Base-by-base conservation (phyloP, 2,113 vertebrate species). In the Plecturocebus donacophilus region DNA sequence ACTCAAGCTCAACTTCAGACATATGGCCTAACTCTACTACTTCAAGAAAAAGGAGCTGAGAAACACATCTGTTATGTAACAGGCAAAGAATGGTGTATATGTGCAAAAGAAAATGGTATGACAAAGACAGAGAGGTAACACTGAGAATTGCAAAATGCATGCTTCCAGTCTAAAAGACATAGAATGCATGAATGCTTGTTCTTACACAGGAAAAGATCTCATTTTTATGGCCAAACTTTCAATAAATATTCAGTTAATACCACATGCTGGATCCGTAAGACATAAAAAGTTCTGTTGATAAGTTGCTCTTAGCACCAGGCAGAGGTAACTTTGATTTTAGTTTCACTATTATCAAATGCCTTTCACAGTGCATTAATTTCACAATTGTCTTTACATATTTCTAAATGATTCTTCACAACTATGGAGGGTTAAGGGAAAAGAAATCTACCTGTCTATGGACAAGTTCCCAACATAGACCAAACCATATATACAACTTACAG, bases 271-370 rank as follows among this genome's bases (percentile, higher is more conserved):
- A 10, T 32, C 42, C 49, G 0, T 42, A 68, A 40, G 66, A 42
- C 32, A 70, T 14, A 52, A 45, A 90, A 75, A 90, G 30, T 14
- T 75, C 40, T 94, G 40, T 25, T 52, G 23, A 38, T 54, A 81
- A 75, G 25, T 42, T 49, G 80, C 25, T 91, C 25, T 42, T 42
- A 38, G 42, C 0, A 0, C 49, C 23, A 76, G 58, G 68, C 45
- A 92, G 88, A 94, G 52, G 66, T 68, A 81, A 82, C 25, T 77
- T 93, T 88, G 47, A 49, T 89, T 92, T 91, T 49, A 85, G 45
- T 21, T 2, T 84, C 73, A 82, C 19, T 9, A 10, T n/a, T 83
- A 20, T 52, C 27, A 64, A 64, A 30, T 61, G 68, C 17, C 66
- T 88, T 70, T 73, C 49, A 56, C 30, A 23, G 58, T 27, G 16